These are phyloP conservation scores for Hephaestus fuliginosus DNA, from an alignment of 2,797 vertebrate species.

Conservation along the genomic window DNA sequence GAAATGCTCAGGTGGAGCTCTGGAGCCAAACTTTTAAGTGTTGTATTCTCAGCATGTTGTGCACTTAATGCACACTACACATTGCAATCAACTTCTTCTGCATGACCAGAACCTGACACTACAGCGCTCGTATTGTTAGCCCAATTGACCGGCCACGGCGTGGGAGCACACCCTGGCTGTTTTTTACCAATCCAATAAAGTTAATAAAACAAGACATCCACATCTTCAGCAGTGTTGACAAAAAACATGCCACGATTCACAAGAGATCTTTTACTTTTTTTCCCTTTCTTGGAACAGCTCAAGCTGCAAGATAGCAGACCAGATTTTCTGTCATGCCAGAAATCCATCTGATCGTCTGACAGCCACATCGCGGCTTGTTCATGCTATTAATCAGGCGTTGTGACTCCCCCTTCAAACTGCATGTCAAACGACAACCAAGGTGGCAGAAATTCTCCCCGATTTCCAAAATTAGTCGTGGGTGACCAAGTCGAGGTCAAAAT, in stretches of 20 bases:
- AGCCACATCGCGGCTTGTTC: background rate
- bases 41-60: background rate
- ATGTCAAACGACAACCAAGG: background rate
- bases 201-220: background rate
- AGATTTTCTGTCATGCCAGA: background rate
- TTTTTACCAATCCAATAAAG: background rate
- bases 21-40: background rate
- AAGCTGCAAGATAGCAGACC: no score
- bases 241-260: no score
- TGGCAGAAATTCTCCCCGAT: background rate
- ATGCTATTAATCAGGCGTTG: no score
- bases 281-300: no score
- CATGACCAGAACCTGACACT: background rate
- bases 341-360: background rate
- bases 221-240: background rate
- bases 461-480: background rate
- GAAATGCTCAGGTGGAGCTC: background rate
- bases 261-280: no score
- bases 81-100: background rate
- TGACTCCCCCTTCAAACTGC: background rate
- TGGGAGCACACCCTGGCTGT: background rate
- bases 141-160: background rate
- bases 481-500: background rate
- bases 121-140: background rate
- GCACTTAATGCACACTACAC: background rate